Conservation (phyloP, 2,797 vertebrate genomes). For the Centropyge bicolor region DNA sequence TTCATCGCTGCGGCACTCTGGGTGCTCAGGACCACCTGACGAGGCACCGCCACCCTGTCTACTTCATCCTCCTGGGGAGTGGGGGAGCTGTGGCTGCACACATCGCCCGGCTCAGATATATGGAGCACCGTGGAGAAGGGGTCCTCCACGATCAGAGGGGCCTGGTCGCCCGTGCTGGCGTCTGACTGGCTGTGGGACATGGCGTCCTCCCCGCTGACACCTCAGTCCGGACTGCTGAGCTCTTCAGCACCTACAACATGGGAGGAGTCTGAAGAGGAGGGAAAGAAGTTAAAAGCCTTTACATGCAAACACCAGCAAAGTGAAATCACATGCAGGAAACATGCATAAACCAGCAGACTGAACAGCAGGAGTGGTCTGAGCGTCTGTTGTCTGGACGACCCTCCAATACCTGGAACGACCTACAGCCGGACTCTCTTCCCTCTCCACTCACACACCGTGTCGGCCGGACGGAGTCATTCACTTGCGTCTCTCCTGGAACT, state of each 20-base stretch:
- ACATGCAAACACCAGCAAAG: neutral
- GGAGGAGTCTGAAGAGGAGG: constrained; percentile 27
- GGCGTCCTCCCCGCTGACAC: neutral
- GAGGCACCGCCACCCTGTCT: constrained; percentile 20
- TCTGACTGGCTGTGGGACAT: constrained; percentile 85
- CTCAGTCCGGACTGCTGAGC: constrained; percentile 14
- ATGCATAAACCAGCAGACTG: constrained; percentile 1
- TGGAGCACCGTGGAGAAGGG: constrained; percentile 80
- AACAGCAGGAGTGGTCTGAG: constrained; percentile 1
- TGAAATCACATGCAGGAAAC: neutral
- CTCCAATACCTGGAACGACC: constrained; percentile 46
- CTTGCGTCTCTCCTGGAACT: constrained; percentile 47
- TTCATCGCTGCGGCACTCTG: constrained; percentile 87
- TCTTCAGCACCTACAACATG: constrained; percentile 60
- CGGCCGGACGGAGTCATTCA: constrained; percentile 15
- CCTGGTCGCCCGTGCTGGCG: constrained; percentile 75
- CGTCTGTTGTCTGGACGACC: constrained; percentile 12
- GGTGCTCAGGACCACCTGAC: constrained; percentile 88
- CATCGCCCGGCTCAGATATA: constrained; percentile 73
- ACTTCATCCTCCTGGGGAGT: constrained; percentile 6
- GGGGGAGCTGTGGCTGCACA: constrained; percentile 18
- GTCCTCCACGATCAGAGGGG: constrained; percentile 77
- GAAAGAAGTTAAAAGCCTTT: neutral
- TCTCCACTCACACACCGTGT: neutral
- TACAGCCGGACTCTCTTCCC: constrained; percentile 12